Conservation (phyloP, 1,140 invertebrate genomes). For the Belonocnema kinseyi region DNA sequence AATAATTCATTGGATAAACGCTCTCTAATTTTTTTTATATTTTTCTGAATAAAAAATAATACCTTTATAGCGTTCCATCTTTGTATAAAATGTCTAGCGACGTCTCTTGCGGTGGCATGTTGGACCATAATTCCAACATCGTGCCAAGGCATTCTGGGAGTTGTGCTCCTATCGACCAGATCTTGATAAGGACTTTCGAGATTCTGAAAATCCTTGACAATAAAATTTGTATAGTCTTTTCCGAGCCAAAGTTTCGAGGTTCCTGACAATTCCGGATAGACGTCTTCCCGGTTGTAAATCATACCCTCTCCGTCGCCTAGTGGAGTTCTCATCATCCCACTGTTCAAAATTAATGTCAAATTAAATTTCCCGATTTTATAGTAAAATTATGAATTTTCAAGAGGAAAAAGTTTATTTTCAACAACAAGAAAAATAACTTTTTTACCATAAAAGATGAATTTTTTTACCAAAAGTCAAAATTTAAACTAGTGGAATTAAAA, state of each 20-base stretch:
- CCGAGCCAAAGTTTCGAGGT: constrained; percentile 96
- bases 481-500: too few relatives aligned
- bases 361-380: background rate
- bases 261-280: constrained; percentile 71
- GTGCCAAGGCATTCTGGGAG: constrained; percentile 99
- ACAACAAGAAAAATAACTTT: too few relatives aligned
- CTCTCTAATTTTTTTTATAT: too few relatives aligned
- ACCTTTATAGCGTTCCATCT: constrained; percentile 98
- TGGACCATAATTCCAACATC: constrained; percentile 93
- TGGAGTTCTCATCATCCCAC: constrained; percentile 38
- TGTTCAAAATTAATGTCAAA: constrained; percentile 39
- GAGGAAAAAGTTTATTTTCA: too few relatives aligned
- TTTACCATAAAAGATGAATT: too few relatives aligned
- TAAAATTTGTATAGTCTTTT: constrained; percentile 99
- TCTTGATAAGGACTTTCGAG: constrained; percentile 92
- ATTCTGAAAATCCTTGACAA: constrained; percentile 97
- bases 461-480: too few relatives aligned
- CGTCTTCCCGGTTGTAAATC: constrained; percentile 45
- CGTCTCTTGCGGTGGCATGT: constrained; percentile 91
- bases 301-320: constrained; percentile 51
- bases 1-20: too few relatives aligned
- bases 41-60: constrained; percentile 48
- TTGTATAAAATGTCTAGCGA: constrained; percentile 97
- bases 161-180: constrained; percentile 89
- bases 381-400: too few relatives aligned